phyloP scores from a whole-genome alignment of 2,113 vertebrate genomes.

The Gymnocephalus cernua region DNA sequence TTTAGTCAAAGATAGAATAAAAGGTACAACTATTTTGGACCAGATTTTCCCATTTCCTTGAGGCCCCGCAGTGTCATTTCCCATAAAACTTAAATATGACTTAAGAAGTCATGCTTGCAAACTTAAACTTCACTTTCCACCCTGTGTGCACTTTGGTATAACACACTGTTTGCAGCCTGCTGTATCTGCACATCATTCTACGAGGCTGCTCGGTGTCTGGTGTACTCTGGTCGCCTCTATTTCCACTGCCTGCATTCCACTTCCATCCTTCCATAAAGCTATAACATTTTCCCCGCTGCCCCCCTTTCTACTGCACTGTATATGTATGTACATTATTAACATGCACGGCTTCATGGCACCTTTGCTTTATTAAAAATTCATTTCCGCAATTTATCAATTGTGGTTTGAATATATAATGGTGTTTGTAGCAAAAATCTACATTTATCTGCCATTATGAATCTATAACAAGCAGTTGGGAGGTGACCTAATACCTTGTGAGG shows the following conservation, averaged over 20 bases:
- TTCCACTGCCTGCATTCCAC: slow-evolving; percentile 72
- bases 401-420: not conserved
- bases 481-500: slow-evolving; percentile 75
- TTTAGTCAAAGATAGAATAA: slow-evolving; percentile 20
- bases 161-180: slow-evolving; percentile 57
- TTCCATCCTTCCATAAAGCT: slow-evolving; percentile 60
- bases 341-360: not conserved
- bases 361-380: not conserved
- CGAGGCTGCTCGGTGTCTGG: slow-evolving; percentile 63
- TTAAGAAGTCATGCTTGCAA: slow-evolving; percentile 40
- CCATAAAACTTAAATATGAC: slow-evolving; percentile 60
- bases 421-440: slow-evolving; percentile 14
- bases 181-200: slow-evolving; percentile 63
- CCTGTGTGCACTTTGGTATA: slow-evolving; percentile 57
- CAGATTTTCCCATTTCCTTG: slow-evolving; percentile 25
- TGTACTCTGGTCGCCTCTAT: slow-evolving; percentile 55
- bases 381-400: not conserved
- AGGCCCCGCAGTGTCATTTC: slow-evolving; percentile 32
- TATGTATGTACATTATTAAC: not conserved
- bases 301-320: slow-evolving; percentile 8
- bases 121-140: slow-evolving; percentile 64
- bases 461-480: slow-evolving; percentile 52
- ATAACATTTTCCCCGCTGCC: slow-evolving; percentile 55
- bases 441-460: slow-evolving; percentile 43
- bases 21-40: slow-evolving; percentile 10